Evolutionary conservation across 2,888 invertebrate genomes (phyloP), one percentile per base, ranked within the genome.

Genomic region (Sphaerophoria rueppellii): DNA sequence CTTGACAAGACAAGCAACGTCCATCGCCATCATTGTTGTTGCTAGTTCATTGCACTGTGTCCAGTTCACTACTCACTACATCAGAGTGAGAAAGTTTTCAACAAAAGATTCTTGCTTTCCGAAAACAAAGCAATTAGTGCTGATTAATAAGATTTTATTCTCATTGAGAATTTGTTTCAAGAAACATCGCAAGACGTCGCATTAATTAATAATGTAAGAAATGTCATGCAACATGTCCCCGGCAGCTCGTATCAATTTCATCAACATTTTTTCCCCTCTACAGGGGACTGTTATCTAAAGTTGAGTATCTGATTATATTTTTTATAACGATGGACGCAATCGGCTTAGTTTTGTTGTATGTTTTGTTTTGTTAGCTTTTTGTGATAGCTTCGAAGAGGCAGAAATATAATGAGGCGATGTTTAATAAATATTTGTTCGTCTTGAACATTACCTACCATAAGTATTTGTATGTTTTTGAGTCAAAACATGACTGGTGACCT

Each of bases 131-230:
- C 50, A 50, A 40, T 67, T 67, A 58, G 34, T 52, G 55, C 9
- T 82, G 82, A 79, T 82, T 82, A 82, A 82, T 82, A 78, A 82
- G 78, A 74, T 57, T 70, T 73, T 74, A 74, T 82, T 61, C 35
- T 40, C 74, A 58, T 67, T 65, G 16, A 52, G 16, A 50, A 58
- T 14, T 50, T 55, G 50, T 73, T 74, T 55, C 50, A 35, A 24
- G 58, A 60, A 54, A 58, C 34, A 58, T 60, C 43, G 67, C 50
- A 67, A 40, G 4, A 24, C 24, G 2, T 24, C 24, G 24, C 24
- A 24, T 24, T 24, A 24, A 24, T 24, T 24, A 24, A 70, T 63
- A 79, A 78, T 74, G 57, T 67, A 52, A 24, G 65, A 70, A 60
- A 78, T 73, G 48, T 82, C 82, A 74, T 82, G 82, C 43, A 12